Evolutionary conservation across 2,888 invertebrate genomes (phyloP).

Genomic region (Stegana nigrithorax): DNA sequence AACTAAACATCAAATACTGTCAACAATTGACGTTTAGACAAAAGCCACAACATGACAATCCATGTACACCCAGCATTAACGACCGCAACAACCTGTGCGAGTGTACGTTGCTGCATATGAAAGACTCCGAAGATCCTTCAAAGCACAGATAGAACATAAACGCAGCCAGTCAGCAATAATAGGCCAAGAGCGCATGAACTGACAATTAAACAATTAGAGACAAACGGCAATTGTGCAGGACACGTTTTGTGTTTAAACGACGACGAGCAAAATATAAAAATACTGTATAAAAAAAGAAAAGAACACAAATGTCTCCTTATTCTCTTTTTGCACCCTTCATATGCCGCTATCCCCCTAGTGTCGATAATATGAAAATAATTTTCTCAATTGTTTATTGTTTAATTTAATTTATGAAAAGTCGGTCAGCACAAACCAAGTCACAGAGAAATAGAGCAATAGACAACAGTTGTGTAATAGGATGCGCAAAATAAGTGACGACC

Average conservation of each 20-base stretch:
- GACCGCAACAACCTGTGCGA: conserved; percentile 25
- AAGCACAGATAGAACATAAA: conserved; percentile 28
- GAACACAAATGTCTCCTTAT: no score
- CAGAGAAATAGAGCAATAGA: conserved; percentile 55
- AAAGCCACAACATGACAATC: conserved; percentile 34
- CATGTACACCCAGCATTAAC: conserved; percentile 25
- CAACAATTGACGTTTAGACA: conserved; percentile 44
- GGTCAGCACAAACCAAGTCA: conserved; percentile 12
- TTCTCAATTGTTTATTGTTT: conserved; percentile 38
- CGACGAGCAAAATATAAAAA: neutral
- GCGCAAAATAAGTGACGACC: conserved; percentile 52
- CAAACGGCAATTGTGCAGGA: conserved; percentile 48
- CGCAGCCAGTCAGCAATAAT: conserved; percentile 15
- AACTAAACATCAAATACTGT: conserved; percentile 35
- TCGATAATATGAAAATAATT: conserved; percentile 65
- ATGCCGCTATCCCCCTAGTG: conserved; percentile 30
- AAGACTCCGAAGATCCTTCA: no score
- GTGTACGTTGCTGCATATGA: conserved; percentile 5
- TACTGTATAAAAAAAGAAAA: neutral
- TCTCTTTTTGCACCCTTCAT: no score
- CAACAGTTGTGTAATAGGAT: conserved; percentile 38
- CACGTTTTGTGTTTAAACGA: conserved; percentile 47
- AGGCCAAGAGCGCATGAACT: conserved; percentile 38
- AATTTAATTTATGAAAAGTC: conserved; percentile 20
- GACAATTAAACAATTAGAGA: conserved; percentile 64